Evolutionary conservation across 64 coral and sea anemone genomes (phyloP).

Genomic region (Actinia equina): DNA sequence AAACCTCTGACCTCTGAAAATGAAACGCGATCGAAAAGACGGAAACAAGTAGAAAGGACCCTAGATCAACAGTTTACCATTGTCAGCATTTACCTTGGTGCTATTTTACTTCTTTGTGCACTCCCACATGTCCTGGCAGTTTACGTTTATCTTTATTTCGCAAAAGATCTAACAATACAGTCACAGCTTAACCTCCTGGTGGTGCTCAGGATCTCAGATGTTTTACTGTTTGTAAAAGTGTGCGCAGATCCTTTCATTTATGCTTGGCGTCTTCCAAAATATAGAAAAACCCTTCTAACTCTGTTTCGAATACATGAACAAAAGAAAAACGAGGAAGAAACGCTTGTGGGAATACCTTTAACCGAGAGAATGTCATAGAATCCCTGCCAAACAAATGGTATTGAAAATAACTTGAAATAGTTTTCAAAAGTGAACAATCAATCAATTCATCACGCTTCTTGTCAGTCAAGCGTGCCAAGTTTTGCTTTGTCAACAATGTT

Average conservation of each 20-base stretch:
- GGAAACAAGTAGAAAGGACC: conserved; percentile 2
- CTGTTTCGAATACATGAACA: background rate
- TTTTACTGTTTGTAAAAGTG: conserved; percentile 51
- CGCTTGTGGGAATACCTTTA: background rate
- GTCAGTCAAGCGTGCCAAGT: background rate
- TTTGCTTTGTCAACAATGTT: background rate
- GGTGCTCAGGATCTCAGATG: conserved; percentile 36
- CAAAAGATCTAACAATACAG: conserved; percentile 7
- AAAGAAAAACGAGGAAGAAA: conserved; percentile 1
- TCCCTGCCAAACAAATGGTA: background rate
- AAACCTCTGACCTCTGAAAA: background rate
- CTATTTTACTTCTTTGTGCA: conserved; percentile 43
- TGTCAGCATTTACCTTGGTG: conserved; percentile 45
- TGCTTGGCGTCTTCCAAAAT: conserved; percentile 52
- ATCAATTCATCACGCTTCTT: background rate
- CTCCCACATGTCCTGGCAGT: conserved; percentile 42
- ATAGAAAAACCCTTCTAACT: conserved; percentile 31
- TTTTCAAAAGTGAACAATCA: background rate
- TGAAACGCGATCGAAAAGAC: background rate
- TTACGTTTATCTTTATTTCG: conserved; percentile 35
- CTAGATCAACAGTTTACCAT: conserved; percentile 51
- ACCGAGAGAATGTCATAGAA: background rate
- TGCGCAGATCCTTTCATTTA: conserved; percentile 57
- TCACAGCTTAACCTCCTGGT: conserved; percentile 10
- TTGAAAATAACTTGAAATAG: background rate